A percentile compares a stretch with the other conserved stretches of the same genome.
phyloP scores from a whole-genome alignment of 2,888 invertebrate genomes.

The Meloe dianella region DNA sequence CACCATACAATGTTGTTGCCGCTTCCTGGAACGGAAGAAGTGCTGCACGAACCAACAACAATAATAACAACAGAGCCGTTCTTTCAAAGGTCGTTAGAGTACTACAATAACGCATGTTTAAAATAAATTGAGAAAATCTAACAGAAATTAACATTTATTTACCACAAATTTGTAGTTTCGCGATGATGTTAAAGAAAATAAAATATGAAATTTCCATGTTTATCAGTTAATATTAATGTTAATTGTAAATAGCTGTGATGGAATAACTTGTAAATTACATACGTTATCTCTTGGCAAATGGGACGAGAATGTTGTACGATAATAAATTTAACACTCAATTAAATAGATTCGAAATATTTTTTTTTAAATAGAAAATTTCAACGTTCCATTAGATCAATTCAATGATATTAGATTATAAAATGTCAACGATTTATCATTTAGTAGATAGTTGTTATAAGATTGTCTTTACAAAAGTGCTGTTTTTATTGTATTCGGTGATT shows the following conservation, averaged over 20 bases:
- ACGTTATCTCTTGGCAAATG: background rate
- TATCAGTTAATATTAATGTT: no score
- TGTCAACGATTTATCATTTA: no score
- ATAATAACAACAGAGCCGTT: slow-evolving; percentile 7
- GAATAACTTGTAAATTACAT: background rate
- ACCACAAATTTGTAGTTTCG: no score
- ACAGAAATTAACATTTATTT: background rate
- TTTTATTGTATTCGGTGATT: background rate
- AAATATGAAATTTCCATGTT: no score
- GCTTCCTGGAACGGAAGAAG: slow-evolving; percentile 36
- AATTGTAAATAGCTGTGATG: background rate
- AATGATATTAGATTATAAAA: background rate
- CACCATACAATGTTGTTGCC: slow-evolving; percentile 4
- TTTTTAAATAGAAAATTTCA: background rate
- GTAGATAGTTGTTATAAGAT: background rate
- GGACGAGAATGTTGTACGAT: background rate
- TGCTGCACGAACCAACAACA: slow-evolving; percentile 30
- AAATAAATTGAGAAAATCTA: background rate
- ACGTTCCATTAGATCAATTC: background rate
- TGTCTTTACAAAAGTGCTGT: background rate
- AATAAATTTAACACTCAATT: slow-evolving; percentile 8
- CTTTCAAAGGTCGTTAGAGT: slow-evolving; percentile 22
- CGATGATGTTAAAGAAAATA: no score
- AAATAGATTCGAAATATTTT: background rate
- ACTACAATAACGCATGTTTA: background rate